Base-by-base conservation (phyloP, 2,113 vertebrate genomes). In the Notothenia coriiceps region DNA sequence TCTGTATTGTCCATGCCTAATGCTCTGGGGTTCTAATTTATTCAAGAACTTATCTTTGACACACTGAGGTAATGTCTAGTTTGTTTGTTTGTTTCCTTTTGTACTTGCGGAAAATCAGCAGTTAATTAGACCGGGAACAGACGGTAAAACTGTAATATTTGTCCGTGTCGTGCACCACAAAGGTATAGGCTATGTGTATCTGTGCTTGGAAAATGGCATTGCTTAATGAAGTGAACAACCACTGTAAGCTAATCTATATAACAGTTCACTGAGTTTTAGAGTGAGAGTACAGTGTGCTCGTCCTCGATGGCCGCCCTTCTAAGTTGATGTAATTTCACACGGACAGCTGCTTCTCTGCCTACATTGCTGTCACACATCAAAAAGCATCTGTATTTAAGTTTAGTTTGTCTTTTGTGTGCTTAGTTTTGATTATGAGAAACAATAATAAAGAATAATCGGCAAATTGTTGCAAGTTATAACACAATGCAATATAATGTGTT, bases 181-280 rank as follows among this genome's bases (percentile, higher is more conserved):
- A 72, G 40, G 79, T 22, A 22, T 15, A 52, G 25, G 68, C 60
- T 29, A 4, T 64, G 67, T 78, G 70, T 75, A 62, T 89, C 52
- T 72, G 57, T 47, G 75, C 70, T 29, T 71, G 72, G 49, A 60
- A 69, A 84, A 82, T 77, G 64, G 60, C 73, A 75, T 70, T 83
- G 79, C 55, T 80, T 85, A 73, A 70, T 86, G 79, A 82, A 84
- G 82, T 76, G 70, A 84, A n/a, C 56, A 83, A 60, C 74, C 49
- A 70, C 49, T 74, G 54, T 55, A 77, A 70, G 75, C 65, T 82
- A 47, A 82, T 90, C 86, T 84, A 88, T 87, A 87, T 71, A 75
- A 68, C 84, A 82, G 85, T 54, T 88, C 87, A 87, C 71, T 89
- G 84, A 69, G 44, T 87, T 83, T 51, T 10, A 47, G 68, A 43